These are phyloP conservation scores for Eurystomus gularis DNA, from an alignment of 2,113 vertebrate genomes.

Conservation along the genomic window DNA sequence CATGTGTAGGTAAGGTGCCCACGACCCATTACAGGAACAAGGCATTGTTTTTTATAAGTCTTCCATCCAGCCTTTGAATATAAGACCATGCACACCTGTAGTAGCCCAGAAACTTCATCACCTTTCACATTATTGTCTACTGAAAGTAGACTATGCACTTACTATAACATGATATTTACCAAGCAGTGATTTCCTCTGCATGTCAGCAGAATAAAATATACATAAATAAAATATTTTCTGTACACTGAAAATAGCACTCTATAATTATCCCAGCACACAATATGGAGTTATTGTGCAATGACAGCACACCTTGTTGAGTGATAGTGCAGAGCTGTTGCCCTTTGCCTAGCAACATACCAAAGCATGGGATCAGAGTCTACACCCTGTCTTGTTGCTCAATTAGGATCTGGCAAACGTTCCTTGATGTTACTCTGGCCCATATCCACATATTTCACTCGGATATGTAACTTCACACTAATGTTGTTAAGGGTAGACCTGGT, in stretches of 20 bases:
- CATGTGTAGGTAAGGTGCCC: neutral
- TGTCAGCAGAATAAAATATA: conserved; percentile 43
- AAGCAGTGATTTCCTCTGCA: conserved; percentile 5
- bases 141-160: conserved; percentile 27
- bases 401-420: conserved; percentile 14
- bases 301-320: conserved; percentile 56
- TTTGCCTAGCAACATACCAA: conserved; percentile 63
- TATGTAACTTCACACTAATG: conserved; percentile 38
- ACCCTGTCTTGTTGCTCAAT: conserved; percentile 63
- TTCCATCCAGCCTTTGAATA: neutral
- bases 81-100: neutral
- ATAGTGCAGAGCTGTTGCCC: conserved; percentile 35
- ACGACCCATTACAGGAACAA: neutral
- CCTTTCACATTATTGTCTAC: neutral
- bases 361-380: conserved; percentile 56
- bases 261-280: neutral
- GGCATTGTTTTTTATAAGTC: neutral
- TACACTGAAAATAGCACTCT: conserved; percentile 28
- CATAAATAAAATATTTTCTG: conserved; percentile 31
- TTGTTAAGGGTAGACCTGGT: conserved; percentile 3
- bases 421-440: neutral
- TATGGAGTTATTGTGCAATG: conserved; percentile 23
- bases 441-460: conserved; percentile 49
- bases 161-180: neutral
- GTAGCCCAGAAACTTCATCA: neutral